A percentile compares a stretch with the other conserved stretches of the same genome.
These are phyloP conservation scores for Enteromius fasciolatus DNA, from an alignment of 2,797 vertebrate species.

Conservation along the genomic window DNA sequence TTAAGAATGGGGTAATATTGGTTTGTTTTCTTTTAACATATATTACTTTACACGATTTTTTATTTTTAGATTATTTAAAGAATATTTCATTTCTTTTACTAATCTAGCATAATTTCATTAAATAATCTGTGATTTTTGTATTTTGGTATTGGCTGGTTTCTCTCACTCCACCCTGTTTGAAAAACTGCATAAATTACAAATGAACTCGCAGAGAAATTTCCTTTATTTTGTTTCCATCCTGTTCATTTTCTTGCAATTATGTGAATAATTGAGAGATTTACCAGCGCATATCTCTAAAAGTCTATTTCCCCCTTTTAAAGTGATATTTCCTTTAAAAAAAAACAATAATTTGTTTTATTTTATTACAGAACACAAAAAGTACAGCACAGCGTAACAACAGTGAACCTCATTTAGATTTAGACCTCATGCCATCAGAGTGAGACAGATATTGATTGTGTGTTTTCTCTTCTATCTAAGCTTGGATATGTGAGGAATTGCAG, in stretches of 20 bases:
- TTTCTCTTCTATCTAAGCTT: conserved; percentile 82
- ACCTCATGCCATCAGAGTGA: conserved; percentile 44
- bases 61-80: background rate
- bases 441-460: conserved; percentile 67
- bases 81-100: background rate
- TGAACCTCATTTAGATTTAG: conserved; percentile 13
- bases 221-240: background rate
- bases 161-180: background rate
- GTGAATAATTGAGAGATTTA: background rate
- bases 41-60: background rate
- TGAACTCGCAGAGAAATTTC: background rate
- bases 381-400: background rate
- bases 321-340: background rate
- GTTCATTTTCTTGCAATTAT: background rate
- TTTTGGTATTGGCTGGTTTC: background rate
- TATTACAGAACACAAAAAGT: background rate
- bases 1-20: background rate
- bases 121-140: background rate
- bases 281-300: background rate
- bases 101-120: no score
- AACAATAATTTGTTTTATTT: background rate
- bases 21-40: no score
- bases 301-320: background rate
- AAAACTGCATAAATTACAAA: background rate
- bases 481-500: conserved; percentile 83